phyloP scores from a whole-genome alignment of 2,797 vertebrate species.

The Lophotriccus pileatus region DNA sequence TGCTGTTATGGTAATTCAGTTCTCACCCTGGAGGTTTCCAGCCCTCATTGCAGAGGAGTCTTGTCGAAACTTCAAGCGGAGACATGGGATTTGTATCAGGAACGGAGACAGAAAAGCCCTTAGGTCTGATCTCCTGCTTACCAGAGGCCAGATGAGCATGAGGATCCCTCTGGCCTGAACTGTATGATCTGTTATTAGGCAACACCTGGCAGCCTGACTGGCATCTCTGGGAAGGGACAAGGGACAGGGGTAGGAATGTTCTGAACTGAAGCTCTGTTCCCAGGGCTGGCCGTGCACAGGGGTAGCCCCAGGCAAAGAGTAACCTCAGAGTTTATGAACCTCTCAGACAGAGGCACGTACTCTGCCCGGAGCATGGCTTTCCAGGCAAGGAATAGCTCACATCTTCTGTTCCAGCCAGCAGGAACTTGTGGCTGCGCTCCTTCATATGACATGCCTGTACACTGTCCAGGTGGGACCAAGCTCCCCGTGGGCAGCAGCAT shows the following conservation, averaged over 20 bases:
- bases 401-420: not conserved
- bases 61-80: not conserved
- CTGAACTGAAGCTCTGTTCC: not conserved
- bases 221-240: not conserved
- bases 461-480: rapidly evolving
- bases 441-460: rapidly evolving
- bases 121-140: conserved; percentile 38
- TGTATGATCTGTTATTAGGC: conserved; percentile 21
- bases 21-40: not conserved
- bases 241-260: not conserved
- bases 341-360: not conserved
- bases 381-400: not conserved
- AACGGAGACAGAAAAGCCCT: not conserved
- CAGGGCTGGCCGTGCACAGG: not conserved
- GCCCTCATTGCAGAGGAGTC: not conserved
- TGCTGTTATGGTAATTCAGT: not conserved
- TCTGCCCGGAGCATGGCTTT: not conserved
- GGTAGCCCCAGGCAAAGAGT: conserved; percentile 47
- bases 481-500: not conserved
- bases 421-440: not conserved
- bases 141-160: not conserved
- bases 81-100: not conserved
- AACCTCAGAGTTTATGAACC: not conserved
- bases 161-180: conserved; percentile 26
- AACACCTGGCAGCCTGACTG: conserved; percentile 32